A percentile compares a stretch with the other conserved stretches of the same genome.
These are phyloP conservation scores for Cynodonichthys magdalenae DNA, from an alignment of 2,797 vertebrate genomes.

Conservation along the genomic window DNA sequence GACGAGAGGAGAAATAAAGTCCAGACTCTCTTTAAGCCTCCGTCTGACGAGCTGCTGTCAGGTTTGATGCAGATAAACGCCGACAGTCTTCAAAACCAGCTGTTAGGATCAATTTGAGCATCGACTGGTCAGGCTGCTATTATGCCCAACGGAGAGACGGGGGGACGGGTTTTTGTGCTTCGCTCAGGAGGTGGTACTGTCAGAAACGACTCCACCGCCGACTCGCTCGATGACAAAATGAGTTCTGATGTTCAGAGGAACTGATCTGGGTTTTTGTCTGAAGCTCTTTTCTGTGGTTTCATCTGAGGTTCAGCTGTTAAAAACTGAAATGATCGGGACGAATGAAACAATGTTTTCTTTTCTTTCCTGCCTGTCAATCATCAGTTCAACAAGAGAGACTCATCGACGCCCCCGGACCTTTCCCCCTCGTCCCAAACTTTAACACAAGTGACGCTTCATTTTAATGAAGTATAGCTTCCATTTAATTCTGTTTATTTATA, in stretches of 20 bases:
- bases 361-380: too few relatives aligned
- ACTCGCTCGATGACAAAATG: constrained; percentile 30
- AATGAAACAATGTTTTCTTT: too few relatives aligned
- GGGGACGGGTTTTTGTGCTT: constrained; percentile 23
- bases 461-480: too few relatives aligned
- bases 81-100: constrained; percentile 23
- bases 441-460: too few relatives aligned
- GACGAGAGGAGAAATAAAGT: background rate
- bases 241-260: constrained; percentile 8
- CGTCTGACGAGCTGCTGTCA: constrained; percentile 21
- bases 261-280: constrained; percentile 7
- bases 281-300: constrained; percentile 5
- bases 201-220: constrained; percentile 26
- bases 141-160: constrained; percentile 26
- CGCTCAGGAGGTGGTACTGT: constrained; percentile 22
- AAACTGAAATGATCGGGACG: too few relatives aligned
- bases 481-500: too few relatives aligned
- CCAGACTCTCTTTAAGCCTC: background rate
- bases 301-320: too few relatives aligned
- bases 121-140: constrained; percentile 37
- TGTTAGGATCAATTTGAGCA: constrained; percentile 54
- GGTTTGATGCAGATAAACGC: constrained; percentile 39
- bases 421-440: too few relatives aligned
- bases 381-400: too few relatives aligned
- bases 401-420: too few relatives aligned